Conservation (phyloP, 2,797 vertebrate genomes). For the Tenualosa thibaudeaui region DNA sequence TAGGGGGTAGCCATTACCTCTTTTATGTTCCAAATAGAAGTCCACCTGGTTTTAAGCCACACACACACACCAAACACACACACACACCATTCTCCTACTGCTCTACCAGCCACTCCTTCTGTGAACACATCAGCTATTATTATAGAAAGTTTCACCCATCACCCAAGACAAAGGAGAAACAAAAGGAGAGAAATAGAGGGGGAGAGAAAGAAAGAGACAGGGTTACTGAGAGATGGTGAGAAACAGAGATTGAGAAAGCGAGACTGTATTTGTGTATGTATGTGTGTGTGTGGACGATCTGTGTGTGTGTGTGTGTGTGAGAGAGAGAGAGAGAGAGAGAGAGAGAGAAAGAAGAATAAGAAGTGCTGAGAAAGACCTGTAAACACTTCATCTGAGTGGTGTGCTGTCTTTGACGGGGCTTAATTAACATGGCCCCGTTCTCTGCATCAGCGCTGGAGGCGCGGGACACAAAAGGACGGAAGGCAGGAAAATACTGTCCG, state of each 20-base stretch:
- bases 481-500: slow-evolving; percentile 59
- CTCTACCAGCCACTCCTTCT: background rate
- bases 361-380: slow-evolving; percentile 11
- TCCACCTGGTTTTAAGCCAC: background rate
- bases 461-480: slow-evolving; percentile 64
- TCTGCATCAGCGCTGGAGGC: slow-evolving; percentile 31
- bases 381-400: background rate
- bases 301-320: background rate
- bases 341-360: background rate
- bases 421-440: background rate
- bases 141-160: background rate
- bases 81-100: background rate
- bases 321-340: background rate
- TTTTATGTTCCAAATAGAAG: slow-evolving; percentile 1
- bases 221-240: slow-evolving; percentile 38
- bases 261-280: background rate
- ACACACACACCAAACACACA: background rate
- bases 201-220: slow-evolving; percentile 27
- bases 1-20: background rate
- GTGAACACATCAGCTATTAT: background rate
- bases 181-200: slow-evolving; percentile 23
- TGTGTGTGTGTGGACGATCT: too few species aligned
- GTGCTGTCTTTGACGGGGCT: background rate
- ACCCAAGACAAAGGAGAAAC: background rate
- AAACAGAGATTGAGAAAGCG: background rate